Conservation (phyloP, 2,797 vertebrate genomes). For the Vireo griseus region DNA sequence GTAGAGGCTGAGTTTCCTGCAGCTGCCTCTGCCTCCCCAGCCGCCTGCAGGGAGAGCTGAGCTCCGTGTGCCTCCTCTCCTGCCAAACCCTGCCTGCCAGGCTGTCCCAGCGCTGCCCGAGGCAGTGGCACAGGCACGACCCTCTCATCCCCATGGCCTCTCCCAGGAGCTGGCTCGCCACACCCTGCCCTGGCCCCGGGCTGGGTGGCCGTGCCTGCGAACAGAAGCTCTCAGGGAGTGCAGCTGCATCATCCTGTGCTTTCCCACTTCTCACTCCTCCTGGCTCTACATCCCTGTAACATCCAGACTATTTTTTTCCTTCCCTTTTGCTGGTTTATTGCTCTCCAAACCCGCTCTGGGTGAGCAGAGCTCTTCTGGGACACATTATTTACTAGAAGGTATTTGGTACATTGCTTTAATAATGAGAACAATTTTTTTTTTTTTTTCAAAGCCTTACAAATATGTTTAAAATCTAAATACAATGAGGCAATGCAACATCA, state of each 20-base stretch:
- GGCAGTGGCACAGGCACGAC: background rate
- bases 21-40: background rate
- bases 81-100: background rate
- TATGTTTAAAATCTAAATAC: conserved; percentile 69
- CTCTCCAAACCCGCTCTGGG: background rate
- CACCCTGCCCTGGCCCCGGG: background rate
- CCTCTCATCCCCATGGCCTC: no score
- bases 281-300: background rate
- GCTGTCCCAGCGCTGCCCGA: background rate
- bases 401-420: conserved; percentile 58
- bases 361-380: conserved; percentile 42
- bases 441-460: conserved; percentile 45
- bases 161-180: background rate
- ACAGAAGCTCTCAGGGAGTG: background rate
- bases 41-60: background rate
- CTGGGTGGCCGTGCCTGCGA: background rate
- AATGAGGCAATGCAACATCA: conserved; percentile 59
- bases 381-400: conserved; percentile 60
- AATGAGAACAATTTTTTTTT: conserved; percentile 1
- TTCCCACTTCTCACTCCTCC: background rate
- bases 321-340: conserved; percentile 23
- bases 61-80: background rate
- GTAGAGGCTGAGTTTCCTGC: background rate
- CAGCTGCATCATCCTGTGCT: background rate
- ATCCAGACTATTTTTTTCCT: background rate